A percentile compares a stretch with the other conserved stretches of the same genome.
These are phyloP conservation scores for Drosophila nigricruria DNA, from an alignment of 2,888 invertebrate genomes.

Conservation along the genomic window DNA sequence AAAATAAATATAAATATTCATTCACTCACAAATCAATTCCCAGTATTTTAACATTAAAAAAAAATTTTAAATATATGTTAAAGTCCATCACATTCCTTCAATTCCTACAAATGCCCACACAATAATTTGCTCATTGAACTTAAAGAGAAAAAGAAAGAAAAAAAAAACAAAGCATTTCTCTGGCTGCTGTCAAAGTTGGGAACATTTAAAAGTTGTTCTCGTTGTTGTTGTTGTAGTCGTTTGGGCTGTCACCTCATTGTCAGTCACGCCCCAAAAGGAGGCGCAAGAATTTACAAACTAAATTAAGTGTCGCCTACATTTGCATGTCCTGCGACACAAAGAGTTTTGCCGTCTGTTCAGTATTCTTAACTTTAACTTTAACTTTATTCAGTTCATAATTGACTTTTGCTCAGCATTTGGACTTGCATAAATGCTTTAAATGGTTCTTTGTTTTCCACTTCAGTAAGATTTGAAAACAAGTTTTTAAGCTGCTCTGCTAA, in stretches of 20 bases:
- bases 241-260: slow-evolving; percentile 49
- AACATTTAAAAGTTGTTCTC: slow-evolving; percentile 28
- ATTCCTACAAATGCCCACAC: not conserved
- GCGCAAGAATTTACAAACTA: slow-evolving; percentile 70
- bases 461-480: slow-evolving; percentile 20
- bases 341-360: slow-evolving; percentile 17
- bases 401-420: slow-evolving; percentile 35
- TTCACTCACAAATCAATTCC: not conserved
- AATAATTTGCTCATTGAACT: slow-evolving; percentile 11
- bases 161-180: slow-evolving; percentile 25
- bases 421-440: slow-evolving; percentile 39
- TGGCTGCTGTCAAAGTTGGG: slow-evolving; percentile 33
- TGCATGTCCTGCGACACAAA: slow-evolving; percentile 49
- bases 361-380: slow-evolving; percentile 16
- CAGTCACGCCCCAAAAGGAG: slow-evolving; percentile 55
- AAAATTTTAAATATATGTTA: not conserved
- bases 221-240: slow-evolving; percentile 23
- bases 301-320: slow-evolving; percentile 74
- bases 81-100: not conserved
- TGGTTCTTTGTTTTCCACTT: slow-evolving; percentile 33
- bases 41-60: not conserved
- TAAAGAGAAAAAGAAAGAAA: not conserved
- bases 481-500: slow-evolving; percentile 40
- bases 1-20: too few species aligned
- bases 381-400: slow-evolving; percentile 38